A percentile compares a stretch with the other conserved stretches of the same genome.
Conservation (phyloP, 2,113 vertebrate species). For the Apodemus sylvaticus region DNA sequence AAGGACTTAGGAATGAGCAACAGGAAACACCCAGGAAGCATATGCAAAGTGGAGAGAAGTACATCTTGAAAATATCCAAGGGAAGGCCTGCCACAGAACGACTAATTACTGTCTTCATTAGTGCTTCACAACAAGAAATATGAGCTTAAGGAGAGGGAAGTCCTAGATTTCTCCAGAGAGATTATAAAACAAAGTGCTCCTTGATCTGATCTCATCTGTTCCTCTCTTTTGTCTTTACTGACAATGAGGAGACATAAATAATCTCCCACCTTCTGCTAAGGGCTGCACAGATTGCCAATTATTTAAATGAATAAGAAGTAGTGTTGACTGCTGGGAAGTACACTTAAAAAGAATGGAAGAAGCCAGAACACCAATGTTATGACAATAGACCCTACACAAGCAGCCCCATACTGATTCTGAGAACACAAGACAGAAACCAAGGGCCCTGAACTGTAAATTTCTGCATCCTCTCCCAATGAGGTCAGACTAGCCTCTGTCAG, state of each 20-base stretch:
- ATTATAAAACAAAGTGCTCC: conserved; percentile 66
- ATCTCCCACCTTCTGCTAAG: conserved; percentile 64
- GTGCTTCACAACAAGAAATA: conserved; percentile 66
- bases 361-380: background rate
- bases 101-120: conserved; percentile 71
- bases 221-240: conserved; percentile 74
- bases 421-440: background rate
- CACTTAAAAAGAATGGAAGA: conserved; percentile 42
- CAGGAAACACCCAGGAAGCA: conserved; percentile 39
- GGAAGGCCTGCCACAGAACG: conserved; percentile 41
- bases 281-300: conserved; percentile 42
- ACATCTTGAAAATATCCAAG: conserved; percentile 46
- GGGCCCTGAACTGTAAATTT: background rate
- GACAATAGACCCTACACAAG: background rate
- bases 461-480: background rate
- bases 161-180: conserved; percentile 57
- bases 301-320: conserved; percentile 68
- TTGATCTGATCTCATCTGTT: conserved; percentile 71
- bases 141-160: conserved; percentile 44
- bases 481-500: background rate
- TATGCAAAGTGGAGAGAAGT: conserved; percentile 31
- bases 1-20: conserved; percentile 24
- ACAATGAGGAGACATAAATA: conserved; percentile 74
- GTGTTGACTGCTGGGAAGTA: conserved; percentile 42
- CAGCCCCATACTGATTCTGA: background rate